Percentiles rank a stretch among this genome's conserved stretches.
These are phyloP conservation scores for Ahaetulla prasina DNA, from an alignment of 2,113 vertebrate genomes.

Conservation along the genomic window DNA sequence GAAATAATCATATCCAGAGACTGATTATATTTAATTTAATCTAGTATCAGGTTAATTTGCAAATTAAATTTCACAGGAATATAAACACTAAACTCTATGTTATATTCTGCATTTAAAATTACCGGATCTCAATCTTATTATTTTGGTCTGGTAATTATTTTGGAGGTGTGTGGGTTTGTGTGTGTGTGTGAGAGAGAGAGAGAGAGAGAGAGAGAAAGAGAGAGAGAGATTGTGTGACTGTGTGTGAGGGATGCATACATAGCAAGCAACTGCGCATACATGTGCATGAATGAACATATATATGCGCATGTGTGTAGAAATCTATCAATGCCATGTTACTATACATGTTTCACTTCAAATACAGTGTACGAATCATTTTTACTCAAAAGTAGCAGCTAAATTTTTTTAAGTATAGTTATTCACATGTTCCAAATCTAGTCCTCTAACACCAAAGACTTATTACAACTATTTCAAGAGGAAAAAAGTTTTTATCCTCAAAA, in stretches of 20 bases:
- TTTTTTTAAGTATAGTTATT: neutral
- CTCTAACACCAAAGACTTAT: constrained; percentile 29
- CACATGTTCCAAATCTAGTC: constrained; percentile 8
- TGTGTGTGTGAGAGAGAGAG: no score
- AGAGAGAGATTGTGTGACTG: no score
- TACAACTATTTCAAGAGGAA: constrained; percentile 22
- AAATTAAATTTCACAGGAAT: neutral
- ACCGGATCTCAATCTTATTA: neutral
- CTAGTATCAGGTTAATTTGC: neutral
- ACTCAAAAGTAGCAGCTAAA: neutral
- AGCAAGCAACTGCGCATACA: neutral
- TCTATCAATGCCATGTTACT: neutral
- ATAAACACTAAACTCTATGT: neutral
- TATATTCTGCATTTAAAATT: neutral
- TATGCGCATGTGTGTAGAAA: neutral
- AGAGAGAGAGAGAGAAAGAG: no score
- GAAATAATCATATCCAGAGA: neutral
- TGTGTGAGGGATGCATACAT: neutral
- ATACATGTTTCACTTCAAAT: neutral
- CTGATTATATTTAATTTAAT: neutral
- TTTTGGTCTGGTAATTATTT: neutral
- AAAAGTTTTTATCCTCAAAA: constrained; percentile 22
- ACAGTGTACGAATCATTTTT: neutral
- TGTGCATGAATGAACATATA: neutral
- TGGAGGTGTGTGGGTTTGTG: neutral